These are phyloP conservation scores for Itoplectis maculator DNA, from an alignment of 2,888 invertebrate species.

Conservation along the genomic window DNA sequence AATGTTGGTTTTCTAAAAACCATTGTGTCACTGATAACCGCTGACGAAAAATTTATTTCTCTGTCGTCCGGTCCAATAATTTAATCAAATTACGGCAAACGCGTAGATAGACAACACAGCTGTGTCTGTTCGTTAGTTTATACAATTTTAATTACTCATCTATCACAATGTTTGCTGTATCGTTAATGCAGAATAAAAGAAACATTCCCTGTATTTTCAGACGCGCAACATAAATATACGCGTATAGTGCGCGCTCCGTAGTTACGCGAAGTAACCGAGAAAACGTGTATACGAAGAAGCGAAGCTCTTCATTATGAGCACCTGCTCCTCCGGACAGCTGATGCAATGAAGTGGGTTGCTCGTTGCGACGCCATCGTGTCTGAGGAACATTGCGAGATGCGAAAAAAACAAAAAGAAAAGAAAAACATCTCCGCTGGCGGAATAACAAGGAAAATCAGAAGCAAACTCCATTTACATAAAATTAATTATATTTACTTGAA, in stretches of 20 bases:
- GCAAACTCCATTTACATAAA: slow-evolving; percentile 57
- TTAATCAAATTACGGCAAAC: too few relatives aligned
- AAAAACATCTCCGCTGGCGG: slow-evolving; percentile 15
- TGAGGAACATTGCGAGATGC: slow-evolving; percentile 26
- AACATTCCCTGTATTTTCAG: not conserved
- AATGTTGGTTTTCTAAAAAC: too few relatives aligned
- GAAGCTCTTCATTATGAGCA: not conserved
- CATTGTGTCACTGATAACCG: too few relatives aligned
- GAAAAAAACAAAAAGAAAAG: slow-evolving; percentile 41
- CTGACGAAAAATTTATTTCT: too few relatives aligned
- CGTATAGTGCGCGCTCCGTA: not conserved
- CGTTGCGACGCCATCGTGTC: not conserved
- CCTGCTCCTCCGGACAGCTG: slow-evolving; percentile 10
- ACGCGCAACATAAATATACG: not conserved
- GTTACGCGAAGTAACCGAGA: not conserved
- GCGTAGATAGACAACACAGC: too few relatives aligned
- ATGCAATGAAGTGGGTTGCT: slow-evolving; percentile 1
- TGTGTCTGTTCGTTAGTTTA: too few relatives aligned
- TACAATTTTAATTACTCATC: too few relatives aligned
- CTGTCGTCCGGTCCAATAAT: too few relatives aligned
- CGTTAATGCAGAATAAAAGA: too few relatives aligned
- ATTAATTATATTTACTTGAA: slow-evolving; percentile 61
- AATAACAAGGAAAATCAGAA: slow-evolving; percentile 17
- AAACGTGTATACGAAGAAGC: not conserved
- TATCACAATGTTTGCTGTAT: too few relatives aligned